These are phyloP conservation scores for Passer domesticus DNA, from an alignment of 2,113 vertebrate species.

Conservation along the genomic window DNA sequence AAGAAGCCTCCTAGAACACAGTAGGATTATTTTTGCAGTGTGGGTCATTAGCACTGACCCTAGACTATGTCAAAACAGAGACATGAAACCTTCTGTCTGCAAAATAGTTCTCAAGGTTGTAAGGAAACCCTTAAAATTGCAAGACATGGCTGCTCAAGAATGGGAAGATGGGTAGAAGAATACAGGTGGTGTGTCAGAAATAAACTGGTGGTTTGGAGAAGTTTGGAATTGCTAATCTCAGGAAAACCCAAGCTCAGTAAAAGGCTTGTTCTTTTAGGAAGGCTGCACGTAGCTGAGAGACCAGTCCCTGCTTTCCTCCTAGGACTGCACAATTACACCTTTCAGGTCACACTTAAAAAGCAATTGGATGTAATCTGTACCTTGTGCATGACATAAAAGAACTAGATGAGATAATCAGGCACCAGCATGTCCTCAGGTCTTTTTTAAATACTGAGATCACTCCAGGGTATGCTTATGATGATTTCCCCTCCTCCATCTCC, in stretches of 20 bases:
- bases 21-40: neutral
- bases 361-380: neutral
- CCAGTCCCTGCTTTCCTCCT: neutral
- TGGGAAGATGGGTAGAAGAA: neutral
- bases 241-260: neutral
- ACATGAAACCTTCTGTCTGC: neutral
- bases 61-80: neutral
- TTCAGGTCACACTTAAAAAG: neutral
- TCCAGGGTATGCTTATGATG: neutral
- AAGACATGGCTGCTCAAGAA: neutral
- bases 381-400: neutral
- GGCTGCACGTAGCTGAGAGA: neutral
- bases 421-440: neutral
- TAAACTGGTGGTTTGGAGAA: neutral
- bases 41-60: neutral
- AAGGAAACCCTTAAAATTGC: neutral
- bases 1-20: neutral
- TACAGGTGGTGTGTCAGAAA: neutral
- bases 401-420: neutral
- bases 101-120: neutral
- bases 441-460: neutral
- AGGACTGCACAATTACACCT: neutral
- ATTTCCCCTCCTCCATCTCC: neutral
- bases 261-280: neutral
- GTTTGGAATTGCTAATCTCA: neutral